Percentiles rank a stretch among this genome's conserved stretches.
Conservation (phyloP, 2,888 invertebrate genomes). For the Horisme vitalbata region DNA sequence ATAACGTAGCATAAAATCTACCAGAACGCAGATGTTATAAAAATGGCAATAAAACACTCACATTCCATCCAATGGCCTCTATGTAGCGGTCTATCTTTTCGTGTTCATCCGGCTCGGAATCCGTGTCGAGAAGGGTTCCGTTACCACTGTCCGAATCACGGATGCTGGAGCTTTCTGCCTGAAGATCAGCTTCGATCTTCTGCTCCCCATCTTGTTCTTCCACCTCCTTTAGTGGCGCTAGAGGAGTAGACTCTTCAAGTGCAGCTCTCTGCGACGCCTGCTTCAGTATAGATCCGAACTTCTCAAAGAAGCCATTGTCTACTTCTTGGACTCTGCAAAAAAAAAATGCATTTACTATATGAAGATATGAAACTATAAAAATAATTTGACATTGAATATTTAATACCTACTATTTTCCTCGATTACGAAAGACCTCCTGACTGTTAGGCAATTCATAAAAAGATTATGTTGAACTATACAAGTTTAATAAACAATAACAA, state of each 20-base stretch:
- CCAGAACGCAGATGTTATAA: slow-evolving; percentile 27
- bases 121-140: slow-evolving; percentile 84
- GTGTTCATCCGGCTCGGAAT: slow-evolving; percentile 86
- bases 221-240: slow-evolving; percentile 76
- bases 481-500: slow-evolving; percentile 10
- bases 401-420: too few species aligned
- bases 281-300: slow-evolving; percentile 88
- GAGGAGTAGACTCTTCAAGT: slow-evolving; percentile 78
- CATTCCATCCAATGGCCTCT: slow-evolving; percentile 88
- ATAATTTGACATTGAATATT: not conserved
- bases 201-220: slow-evolving; percentile 72
- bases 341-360: slow-evolving; percentile 26
- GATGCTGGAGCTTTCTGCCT: slow-evolving; percentile 61
- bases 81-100: slow-evolving; percentile 85
- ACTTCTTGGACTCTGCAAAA: slow-evolving; percentile 89
- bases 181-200: slow-evolving; percentile 58
- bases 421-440: not conserved
- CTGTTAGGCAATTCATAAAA: slow-evolving; percentile 4
- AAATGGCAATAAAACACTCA: slow-evolving; percentile 78
- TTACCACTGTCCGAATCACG: slow-evolving; percentile 78
- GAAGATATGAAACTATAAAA: too few species aligned
- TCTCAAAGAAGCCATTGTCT: slow-evolving; percentile 93
- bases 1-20: slow-evolving; percentile 17
- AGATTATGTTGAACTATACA: slow-evolving; percentile 7
- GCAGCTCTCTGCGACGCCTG: slow-evolving; percentile 84